phyloP scores from a whole-genome alignment of 2,797 vertebrate species.

The Lophotriccus pileatus region DNA sequence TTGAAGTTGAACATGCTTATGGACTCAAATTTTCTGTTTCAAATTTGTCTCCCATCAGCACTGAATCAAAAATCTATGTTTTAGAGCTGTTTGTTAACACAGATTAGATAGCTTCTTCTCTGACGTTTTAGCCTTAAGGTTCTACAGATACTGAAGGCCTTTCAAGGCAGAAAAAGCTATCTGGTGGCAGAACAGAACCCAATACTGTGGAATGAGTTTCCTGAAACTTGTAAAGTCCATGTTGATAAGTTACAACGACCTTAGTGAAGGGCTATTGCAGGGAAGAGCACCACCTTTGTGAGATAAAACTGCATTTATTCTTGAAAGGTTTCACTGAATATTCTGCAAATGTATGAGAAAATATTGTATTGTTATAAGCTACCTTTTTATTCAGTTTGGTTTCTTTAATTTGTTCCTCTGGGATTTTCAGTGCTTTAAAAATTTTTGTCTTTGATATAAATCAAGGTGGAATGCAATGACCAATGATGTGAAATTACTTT shows the following conservation, averaged over 20 bases:
- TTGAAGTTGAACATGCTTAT: background rate
- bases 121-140: background rate
- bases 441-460: background rate
- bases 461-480: background rate
- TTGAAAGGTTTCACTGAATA: background rate
- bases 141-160: background rate
- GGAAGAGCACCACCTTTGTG: background rate
- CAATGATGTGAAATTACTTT: background rate
- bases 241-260: background rate
- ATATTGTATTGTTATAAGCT: background rate
- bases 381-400: background rate
- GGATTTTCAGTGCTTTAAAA: background rate
- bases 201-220: background rate
- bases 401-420: background rate
- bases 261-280: background rate
- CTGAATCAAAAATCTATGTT: background rate
- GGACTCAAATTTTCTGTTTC: background rate
- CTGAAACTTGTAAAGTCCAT: background rate
- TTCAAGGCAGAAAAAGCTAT: background rate
- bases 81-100: background rate
- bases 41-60: background rate
- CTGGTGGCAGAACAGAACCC: background rate
- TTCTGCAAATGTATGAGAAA: background rate
- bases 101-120: background rate
- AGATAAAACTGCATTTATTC: background rate